phyloP scores from a whole-genome alignment of 2,888 invertebrate species.

The Tethea ocularis region DNA sequence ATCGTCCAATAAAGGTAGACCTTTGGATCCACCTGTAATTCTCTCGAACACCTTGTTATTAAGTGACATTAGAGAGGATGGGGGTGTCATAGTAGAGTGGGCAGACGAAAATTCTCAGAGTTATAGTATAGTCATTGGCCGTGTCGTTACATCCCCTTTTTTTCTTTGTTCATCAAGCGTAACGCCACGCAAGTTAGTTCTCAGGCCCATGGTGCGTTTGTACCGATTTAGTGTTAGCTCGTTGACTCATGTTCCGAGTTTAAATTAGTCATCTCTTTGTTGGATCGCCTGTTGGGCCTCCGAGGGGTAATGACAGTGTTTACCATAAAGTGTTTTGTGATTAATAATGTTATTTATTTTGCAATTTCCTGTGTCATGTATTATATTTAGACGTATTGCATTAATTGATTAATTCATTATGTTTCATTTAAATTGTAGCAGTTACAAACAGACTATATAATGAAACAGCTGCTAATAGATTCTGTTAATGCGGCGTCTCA shows the following conservation, averaged over 20 bases:
- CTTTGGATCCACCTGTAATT: conserved; percentile 36
- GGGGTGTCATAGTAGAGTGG: conserved; percentile 54
- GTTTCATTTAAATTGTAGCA: neutral
- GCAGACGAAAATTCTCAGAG: conserved; percentile 60
- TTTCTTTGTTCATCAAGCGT: conserved; percentile 77
- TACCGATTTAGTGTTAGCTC: conserved; percentile 55
- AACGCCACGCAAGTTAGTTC: conserved; percentile 75
- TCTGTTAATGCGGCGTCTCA: neutral
- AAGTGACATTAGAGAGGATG: conserved; percentile 31
- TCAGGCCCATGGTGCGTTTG: conserved; percentile 53
- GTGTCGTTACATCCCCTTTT: conserved; percentile 67
- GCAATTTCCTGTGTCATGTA: conserved; percentile 6
- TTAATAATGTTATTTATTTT: conserved; percentile 14
- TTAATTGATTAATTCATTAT: neutral
- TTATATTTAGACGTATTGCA: neutral
- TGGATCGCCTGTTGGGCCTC: conserved; percentile 37
- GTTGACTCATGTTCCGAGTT: conserved; percentile 55
- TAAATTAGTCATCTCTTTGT: conserved; percentile 65
- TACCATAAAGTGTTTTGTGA: conserved; percentile 29
- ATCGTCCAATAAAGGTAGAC: conserved; percentile 41
- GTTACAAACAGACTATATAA: neutral
- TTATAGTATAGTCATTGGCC: conserved; percentile 61
- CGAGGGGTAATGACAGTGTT: conserved; percentile 43
- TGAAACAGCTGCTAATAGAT: neutral
- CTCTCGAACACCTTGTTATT: conserved; percentile 25